Base-by-base conservation (phyloP, 2,888 invertebrate species). In the Andrena chrysosceles region DNA sequence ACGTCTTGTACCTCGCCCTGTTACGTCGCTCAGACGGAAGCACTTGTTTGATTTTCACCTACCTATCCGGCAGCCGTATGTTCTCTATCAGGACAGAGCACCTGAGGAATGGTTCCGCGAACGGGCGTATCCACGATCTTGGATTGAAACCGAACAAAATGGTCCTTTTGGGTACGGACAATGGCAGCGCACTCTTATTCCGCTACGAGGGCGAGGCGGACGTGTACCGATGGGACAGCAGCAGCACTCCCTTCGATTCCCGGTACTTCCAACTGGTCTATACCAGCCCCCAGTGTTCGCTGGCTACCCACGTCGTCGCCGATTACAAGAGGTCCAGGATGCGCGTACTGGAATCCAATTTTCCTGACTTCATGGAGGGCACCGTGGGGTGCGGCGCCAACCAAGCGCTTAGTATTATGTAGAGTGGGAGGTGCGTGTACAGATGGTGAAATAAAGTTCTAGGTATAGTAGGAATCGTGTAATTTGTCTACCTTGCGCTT, bases 1-100 rank as follows among this genome's bases (percentile, higher is more conserved):
- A 96, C 85, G 96, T 96, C 1, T 94, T 97, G 0, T 97, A 97
- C 91, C 94, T 97, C 20, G 95, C 96, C 0, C 93, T 97, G 1
- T 94, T 96, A 0, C 95, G 95, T 13, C 95, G 95, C 73, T 93
- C 95, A 16, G 95, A 96, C 52, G 95, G 96, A 42, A 95, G 95
- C 69, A 95, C 95, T 1, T 94, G 95, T 59, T 93, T 97, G 0
- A 94, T 96, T 84, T 95, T 97, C 85, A 96, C 96, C 0, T 96
- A 97, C 88, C 93, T 97, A 20, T 95, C 96, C 78, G 95, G 96
- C n/a, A 94, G 93, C 23, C 95, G 95, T 23, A 88, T 97, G 52
- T 96, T 96, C 93, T 96, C 96, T 56, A 94, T 97, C 80, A 95
- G 96, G 73, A 96, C 96, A 0, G 95, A 96, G 35, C 95, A 95